Base-by-base conservation (phyloP, 2,888 invertebrate genomes). In the Biston stratarius region DNA sequence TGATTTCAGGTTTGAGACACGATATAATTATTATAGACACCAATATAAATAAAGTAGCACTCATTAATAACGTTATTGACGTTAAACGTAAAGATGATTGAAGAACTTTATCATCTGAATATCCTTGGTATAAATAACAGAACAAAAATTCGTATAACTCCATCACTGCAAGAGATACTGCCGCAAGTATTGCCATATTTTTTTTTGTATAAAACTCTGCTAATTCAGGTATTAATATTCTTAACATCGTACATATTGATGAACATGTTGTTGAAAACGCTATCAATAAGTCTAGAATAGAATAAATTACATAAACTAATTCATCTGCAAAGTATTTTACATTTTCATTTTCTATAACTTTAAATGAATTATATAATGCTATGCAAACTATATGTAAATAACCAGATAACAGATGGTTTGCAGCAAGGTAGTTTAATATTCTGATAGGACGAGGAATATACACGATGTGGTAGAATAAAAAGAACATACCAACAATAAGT, bases 81-180 rank as follows among this genome's bases (percentile, higher is more conserved):
- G 36, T 61, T 5, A 66, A 15, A 11, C 66, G 49, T 34, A 66
- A 52, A 3, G 56, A 66, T 10, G 66, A 66, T 12, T 45, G n/a
- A 1, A 64, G 14, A 7, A 34, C 12, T 6, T 15, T 11, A 6
- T 1, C 10, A 8, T 61, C 33, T 0, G 12, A 5, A n/a, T 5
- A 12, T 0, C 9, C 34, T n/a, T 42, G 9, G n/a, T 58, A 61
- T 1, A 66, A 47, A 11, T 7, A 34, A 15, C 8, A 57, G 9
- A 66, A 61, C 6, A 66, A 6, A 15, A 5, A 61, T 48, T 66
- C 66, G 36, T 61, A 66, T 0, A 52, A 5, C 47, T 66, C 66
- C 42, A 58, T 44, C 8, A 61, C 11, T 15, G 11, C 33, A 15
- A 66, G 6, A 15, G 40, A 61, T 24, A 61, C 9, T 10, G 52